Conservation (phyloP, 1,140 invertebrate genomes). For the Drosophila nasuta region DNA sequence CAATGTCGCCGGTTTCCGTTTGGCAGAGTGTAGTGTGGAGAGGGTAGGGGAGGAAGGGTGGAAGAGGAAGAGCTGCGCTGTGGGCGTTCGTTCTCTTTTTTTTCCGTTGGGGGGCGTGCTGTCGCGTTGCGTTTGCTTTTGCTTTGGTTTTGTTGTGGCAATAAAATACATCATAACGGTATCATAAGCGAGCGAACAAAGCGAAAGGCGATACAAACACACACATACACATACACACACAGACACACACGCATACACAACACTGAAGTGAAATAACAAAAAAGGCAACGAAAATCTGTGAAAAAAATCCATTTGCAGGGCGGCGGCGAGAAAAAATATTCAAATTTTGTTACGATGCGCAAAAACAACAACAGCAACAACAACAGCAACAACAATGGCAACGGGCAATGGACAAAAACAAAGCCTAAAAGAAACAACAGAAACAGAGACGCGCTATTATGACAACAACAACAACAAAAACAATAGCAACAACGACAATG, state of each 20-base stretch:
- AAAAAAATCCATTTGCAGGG: conserved; percentile 79
- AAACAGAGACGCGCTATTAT: conserved; percentile 53
- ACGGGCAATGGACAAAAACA: conserved; percentile 67
- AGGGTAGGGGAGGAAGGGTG: conserved; percentile 12
- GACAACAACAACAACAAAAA: conserved; percentile 45
- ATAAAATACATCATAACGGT: conserved; percentile 84
- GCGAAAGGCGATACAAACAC: conserved; percentile 66
- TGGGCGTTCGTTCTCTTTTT: not conserved
- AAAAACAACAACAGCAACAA: conserved; percentile 66
- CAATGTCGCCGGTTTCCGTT: conserved; percentile 82
- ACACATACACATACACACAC: conserved; percentile 38
- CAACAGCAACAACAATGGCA: conserved; percentile 52
- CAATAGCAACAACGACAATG: conserved; percentile 69
- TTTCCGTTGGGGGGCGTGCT: conserved; percentile 38
- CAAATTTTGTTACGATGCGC: conserved; percentile 81
- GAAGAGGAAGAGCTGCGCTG: not conserved
- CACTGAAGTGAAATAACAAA: conserved; percentile 43
- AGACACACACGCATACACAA: conserved; percentile 17
- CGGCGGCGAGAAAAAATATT: conserved; percentile 65
- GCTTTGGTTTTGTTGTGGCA: conserved; percentile 80
- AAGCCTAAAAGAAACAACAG: conserved; percentile 70
- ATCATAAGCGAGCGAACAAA: conserved; percentile 81
- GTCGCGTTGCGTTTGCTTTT: conserved; percentile 51
- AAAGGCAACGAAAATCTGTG: conserved; percentile 79
- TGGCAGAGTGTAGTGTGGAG: not conserved